phyloP scores from a whole-genome alignment of 1,140 invertebrate species.

The Meloidogyne floridensis region DNA sequence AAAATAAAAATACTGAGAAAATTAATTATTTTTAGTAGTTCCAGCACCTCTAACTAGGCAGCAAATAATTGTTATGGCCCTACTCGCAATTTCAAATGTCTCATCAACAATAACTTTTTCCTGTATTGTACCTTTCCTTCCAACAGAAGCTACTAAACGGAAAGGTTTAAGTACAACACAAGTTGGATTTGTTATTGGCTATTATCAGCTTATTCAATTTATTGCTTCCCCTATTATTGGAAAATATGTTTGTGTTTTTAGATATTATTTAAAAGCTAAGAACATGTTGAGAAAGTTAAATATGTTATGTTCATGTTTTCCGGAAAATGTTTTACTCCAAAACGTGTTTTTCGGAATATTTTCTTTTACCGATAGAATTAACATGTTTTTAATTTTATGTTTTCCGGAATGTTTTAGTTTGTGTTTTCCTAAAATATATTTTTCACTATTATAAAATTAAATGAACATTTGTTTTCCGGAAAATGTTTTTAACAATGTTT shows the following conservation, averaged over 20 bases:
- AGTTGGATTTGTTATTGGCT: constrained; percentile 25
- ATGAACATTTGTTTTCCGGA: too few relatives aligned
- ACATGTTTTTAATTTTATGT: neutral
- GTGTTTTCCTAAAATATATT: neutral
- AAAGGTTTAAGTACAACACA: constrained; percentile 23
- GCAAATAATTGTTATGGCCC: neutral
- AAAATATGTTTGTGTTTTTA: neutral
- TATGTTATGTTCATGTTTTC: neutral
- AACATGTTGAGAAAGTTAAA: too few relatives aligned
- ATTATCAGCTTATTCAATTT: constrained; percentile 12
- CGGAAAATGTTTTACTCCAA: neutral
- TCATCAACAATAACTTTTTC: constrained; percentile 8
- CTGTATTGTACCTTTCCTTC: constrained; percentile 25
- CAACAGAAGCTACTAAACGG: constrained; percentile 19
- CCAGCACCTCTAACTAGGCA: neutral
- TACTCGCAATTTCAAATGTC: constrained; percentile 14
- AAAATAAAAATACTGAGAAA: too few relatives aligned
- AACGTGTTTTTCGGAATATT: too few relatives aligned
- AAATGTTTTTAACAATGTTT: too few relatives aligned
- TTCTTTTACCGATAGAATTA: too few relatives aligned
- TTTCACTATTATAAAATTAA: too few relatives aligned
- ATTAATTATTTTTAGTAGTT: neutral
- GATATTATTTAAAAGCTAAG: neutral
- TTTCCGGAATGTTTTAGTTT: neutral
- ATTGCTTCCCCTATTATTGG: neutral